A percentile compares a stretch with the other conserved stretches of the same genome.
phyloP scores from a whole-genome alignment of 2,888 invertebrate species.

The Xylota segnis region DNA sequence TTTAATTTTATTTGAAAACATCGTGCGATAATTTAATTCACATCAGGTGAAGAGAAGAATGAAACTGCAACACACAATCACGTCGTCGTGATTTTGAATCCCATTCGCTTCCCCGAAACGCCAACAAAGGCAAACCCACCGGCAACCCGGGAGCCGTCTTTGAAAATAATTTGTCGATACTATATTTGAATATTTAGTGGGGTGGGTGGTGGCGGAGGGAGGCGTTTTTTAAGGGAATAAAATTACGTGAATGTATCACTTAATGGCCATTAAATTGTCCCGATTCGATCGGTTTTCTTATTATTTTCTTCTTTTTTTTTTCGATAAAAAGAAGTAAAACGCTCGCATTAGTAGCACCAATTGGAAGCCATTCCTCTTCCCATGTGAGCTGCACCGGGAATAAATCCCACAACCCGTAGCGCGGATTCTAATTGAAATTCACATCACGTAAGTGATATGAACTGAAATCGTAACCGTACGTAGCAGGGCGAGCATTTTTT shows the following conservation, averaged over 20 bases:
- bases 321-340: conserved; percentile 56
- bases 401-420: conserved; percentile 59
- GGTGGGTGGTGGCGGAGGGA: neutral
- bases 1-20: conserved; percentile 76
- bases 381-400: conserved; percentile 53
- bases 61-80: conserved; percentile 63
- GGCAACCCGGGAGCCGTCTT: conserved; percentile 50
- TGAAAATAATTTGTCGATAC: conserved; percentile 73
- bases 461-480: conserved; percentile 69
- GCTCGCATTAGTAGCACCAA: conserved; percentile 72
- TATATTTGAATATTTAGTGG: conserved; percentile 61
- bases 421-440: conserved; percentile 70
- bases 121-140: conserved; percentile 1
- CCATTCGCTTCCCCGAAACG: conserved; percentile 3
- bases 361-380: conserved; percentile 70
- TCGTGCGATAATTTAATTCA: conserved; percentile 77
- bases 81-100: conserved; percentile 72
- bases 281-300: conserved; percentile 65
- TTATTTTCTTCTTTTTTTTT: conserved; percentile 17
- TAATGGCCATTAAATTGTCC: conserved; percentile 75
- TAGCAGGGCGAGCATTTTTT: conserved; percentile 26
- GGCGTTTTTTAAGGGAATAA: conserved; percentile 49
- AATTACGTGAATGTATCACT: conserved; percentile 76
- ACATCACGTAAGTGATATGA: conserved; percentile 76
- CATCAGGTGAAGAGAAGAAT: conserved; percentile 73